Percentiles rank a stretch among this genome's conserved stretches.
phyloP scores from a whole-genome alignment of 2,797 vertebrate genomes.

The Catharus ustulatus region DNA sequence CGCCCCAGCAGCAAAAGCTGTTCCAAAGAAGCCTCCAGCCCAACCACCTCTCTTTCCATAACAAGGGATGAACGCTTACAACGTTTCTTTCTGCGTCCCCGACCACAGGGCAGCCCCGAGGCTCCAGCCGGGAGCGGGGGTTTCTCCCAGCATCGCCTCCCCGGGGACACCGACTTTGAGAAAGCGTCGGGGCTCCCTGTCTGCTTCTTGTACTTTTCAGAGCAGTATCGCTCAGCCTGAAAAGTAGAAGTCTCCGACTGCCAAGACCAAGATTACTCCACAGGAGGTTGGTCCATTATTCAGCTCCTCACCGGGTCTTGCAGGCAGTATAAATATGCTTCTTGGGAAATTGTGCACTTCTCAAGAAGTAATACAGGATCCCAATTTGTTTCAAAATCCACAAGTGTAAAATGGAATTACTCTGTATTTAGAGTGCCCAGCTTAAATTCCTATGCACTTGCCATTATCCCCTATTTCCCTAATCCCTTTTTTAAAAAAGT shows the following conservation, averaged over 20 bases:
- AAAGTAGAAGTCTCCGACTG: not conserved
- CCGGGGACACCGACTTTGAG: accelerated
- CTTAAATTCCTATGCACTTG: not conserved
- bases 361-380: not conserved
- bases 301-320: not conserved
- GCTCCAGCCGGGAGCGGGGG: accelerated
- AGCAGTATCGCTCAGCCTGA: not conserved
- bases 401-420: not conserved
- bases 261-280: not conserved
- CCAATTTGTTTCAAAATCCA: not conserved
- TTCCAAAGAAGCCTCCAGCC: not conserved
- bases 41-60: not conserved
- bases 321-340: not conserved
- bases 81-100: not conserved
- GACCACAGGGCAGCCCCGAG: not conserved
- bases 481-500: not conserved
- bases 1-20: not conserved
- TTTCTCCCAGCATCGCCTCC: not conserved
- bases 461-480: not conserved
- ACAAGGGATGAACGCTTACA: not conserved
- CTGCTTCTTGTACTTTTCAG: not conserved
- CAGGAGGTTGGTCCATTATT: not conserved
- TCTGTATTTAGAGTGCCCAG: not conserved
- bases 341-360: not conserved
- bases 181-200: not conserved